Evolutionary conservation across 2,113 vertebrate species (phyloP).

Genomic region (Microcebus lehilahytsara): DNA sequence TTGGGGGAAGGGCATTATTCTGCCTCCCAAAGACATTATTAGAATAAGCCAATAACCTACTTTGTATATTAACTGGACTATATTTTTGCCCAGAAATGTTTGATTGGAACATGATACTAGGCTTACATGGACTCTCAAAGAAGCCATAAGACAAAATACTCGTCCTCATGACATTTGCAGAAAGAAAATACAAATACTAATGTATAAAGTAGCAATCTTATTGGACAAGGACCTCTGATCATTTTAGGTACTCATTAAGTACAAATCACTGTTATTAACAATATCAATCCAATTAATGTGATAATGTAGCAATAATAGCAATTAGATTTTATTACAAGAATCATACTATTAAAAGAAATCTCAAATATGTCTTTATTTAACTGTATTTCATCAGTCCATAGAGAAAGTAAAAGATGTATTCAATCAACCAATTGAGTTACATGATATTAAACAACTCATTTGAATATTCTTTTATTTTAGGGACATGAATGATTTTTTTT

Average conservation of each 20-base stretch:
- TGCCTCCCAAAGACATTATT: neutral
- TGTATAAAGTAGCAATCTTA: neutral
- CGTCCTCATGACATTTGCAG: neutral
- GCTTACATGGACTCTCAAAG: neutral
- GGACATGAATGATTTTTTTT: neutral
- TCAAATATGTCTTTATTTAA: constrained; percentile 34
- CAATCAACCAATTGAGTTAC: neutral
- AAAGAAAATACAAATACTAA: neutral
- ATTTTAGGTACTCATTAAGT: neutral
- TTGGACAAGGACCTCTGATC: neutral
- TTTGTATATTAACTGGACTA: neutral
- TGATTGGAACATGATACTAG: neutral
- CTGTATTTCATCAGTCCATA: neutral
- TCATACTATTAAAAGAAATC: constrained; percentile 32
- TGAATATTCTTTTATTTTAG: constrained; percentile 15
- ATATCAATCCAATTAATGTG: constrained; percentile 56
- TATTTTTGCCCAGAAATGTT: neutral
- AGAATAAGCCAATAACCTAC: neutral
- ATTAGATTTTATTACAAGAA: constrained; percentile 20
- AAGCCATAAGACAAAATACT: neutral
- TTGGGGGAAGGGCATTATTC: neutral
- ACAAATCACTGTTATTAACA: constrained; percentile 59
- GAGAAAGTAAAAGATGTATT: constrained; percentile 23
- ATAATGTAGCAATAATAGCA: constrained; percentile 45
- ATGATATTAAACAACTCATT: neutral